A percentile compares a stretch with the other conserved stretches of the same genome.
Evolutionary conservation across 2,797 vertebrate species (phyloP).

Genomic region (Malacoctenus gilli): DNA sequence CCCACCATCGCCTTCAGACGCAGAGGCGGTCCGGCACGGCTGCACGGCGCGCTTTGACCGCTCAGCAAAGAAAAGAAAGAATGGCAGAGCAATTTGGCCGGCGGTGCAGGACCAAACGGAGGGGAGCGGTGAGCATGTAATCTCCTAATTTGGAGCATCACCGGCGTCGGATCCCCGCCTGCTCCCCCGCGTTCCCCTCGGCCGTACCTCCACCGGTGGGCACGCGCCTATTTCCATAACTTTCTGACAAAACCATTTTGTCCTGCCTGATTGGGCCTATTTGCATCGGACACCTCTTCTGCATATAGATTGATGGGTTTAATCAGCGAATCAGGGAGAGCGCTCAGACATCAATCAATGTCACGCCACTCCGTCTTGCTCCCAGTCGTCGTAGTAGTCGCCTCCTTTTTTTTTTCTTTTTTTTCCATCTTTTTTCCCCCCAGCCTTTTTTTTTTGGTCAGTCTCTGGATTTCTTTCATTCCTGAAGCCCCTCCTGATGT

Average conservation of each 20-base stretch:
- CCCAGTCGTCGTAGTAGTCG: conserved; percentile 48
- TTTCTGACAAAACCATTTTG: conserved; percentile 90
- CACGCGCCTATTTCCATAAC: conserved; percentile 81
- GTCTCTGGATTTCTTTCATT: conserved; percentile 38
- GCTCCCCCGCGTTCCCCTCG: conserved; percentile 25
- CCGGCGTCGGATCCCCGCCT: conserved; percentile 57
- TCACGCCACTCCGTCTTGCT: conserved; percentile 80
- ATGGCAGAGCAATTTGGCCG: conserved; percentile 74
- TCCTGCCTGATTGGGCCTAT: conserved; percentile 95
- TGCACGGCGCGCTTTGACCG: conserved; percentile 57
- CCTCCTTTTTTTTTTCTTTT: conserved; percentile 7
- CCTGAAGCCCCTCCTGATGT: conserved; percentile 38
- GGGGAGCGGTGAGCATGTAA: conserved; percentile 74
- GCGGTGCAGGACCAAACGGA: conserved; percentile 58
- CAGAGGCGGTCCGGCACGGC: conserved; percentile 28
- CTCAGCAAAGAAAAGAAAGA: conserved; percentile 63
- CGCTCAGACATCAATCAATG: conserved; percentile 94
- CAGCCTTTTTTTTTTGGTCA: conserved; percentile 34
- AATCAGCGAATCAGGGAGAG: conserved; percentile 97
- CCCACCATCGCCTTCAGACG: conserved; percentile 5
- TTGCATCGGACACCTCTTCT: conserved; percentile 95
- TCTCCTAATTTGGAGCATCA: conserved; percentile 82
- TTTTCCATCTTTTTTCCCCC: conserved; percentile 2
- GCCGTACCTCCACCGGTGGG: conserved; percentile 65
- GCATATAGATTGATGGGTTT: conserved; percentile 99